phyloP scores from a whole-genome alignment of 2,113 vertebrate species.

The Ciconia maguari region DNA sequence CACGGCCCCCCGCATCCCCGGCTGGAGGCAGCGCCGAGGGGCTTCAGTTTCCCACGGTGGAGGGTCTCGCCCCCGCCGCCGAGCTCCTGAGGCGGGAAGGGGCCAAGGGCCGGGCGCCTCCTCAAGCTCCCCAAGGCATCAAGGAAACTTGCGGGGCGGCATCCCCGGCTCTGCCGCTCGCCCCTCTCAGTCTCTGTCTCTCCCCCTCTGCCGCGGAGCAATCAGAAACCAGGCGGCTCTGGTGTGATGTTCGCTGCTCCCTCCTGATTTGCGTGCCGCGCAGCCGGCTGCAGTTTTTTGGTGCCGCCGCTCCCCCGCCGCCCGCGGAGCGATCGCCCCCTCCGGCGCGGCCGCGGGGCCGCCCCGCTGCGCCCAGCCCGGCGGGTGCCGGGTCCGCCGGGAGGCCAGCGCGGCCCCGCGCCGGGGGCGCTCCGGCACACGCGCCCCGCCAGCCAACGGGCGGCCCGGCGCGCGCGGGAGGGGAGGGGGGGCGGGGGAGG shows the following conservation, averaged over 20 bases:
- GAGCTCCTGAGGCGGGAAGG: not conserved
- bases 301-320: not conserved
- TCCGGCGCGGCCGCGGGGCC: not conserved
- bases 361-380: not conserved
- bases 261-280: not conserved
- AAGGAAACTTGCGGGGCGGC: slow-evolving; percentile 30
- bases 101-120: not conserved
- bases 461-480: not conserved
- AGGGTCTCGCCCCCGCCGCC: not conserved
- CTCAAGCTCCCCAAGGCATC: not conserved
- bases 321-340: not conserved
- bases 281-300: slow-evolving; percentile 5
- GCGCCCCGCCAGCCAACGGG: not conserved
- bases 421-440: not conserved
- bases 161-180: not conserved
- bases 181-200: not conserved
- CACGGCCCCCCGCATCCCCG: not conserved
- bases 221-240: not conserved
- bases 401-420: not conserved
- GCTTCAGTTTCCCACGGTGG: not conserved
- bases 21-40: not conserved
- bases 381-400: not conserved
- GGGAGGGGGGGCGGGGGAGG: too few species aligned
- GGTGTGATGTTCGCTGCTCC: not conserved
- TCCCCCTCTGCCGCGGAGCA: not conserved